phyloP scores from a whole-genome alignment of 2,888 invertebrate species.

The Synergus itoensis region DNA sequence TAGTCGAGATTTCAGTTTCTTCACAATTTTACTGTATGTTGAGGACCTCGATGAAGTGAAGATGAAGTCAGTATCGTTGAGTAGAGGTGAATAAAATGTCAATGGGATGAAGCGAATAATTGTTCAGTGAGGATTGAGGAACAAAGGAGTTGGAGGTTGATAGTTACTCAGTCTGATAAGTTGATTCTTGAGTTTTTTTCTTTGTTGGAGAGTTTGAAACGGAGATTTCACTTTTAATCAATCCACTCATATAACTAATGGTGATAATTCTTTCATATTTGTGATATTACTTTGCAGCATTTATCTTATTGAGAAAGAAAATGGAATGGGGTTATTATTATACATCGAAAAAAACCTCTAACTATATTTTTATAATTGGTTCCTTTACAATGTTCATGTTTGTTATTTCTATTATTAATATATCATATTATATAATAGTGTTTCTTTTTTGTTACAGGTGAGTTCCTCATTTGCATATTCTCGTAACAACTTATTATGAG shows the following conservation, averaged over 20 bases:
- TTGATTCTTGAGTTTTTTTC: too few relatives aligned
- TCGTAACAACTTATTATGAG: too few relatives aligned
- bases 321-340: too few relatives aligned
- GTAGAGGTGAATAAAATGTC: conserved; percentile 13
- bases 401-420: too few relatives aligned
- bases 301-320: too few relatives aligned
- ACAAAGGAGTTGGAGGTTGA: background rate
- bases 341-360: too few relatives aligned
- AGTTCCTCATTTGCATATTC: too few relatives aligned
- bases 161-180: background rate
- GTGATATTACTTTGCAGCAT: too few relatives aligned
- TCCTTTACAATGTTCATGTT: too few relatives aligned
- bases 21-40: background rate
- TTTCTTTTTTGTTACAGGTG: too few relatives aligned
- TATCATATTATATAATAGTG: too few relatives aligned
- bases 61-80: background rate
- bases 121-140: background rate
- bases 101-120: conserved; percentile 8
- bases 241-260: background rate
- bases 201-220: background rate
- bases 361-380: too few relatives aligned
- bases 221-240: background rate
- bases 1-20: conserved; percentile 22
- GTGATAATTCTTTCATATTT: background rate
- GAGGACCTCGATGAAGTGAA: background rate